phyloP scores from a whole-genome alignment of 1,140 invertebrate genomes.

The Pseudomyrmex cubaensis region DNA sequence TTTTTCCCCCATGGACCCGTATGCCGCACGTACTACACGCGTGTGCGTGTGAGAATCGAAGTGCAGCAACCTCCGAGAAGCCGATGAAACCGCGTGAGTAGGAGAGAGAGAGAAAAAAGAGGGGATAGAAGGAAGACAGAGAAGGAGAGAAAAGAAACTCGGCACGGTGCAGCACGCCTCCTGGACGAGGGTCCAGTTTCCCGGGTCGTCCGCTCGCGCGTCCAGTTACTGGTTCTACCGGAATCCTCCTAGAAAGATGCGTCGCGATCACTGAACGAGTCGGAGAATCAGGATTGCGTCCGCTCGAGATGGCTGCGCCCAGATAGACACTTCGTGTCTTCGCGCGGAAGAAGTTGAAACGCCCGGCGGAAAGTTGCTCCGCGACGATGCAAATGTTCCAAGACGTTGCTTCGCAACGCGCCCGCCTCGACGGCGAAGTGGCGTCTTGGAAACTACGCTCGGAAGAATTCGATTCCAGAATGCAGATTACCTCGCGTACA shows the following conservation, averaged over 20 bases:
- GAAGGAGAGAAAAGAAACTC: constrained; percentile 50
- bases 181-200: constrained; percentile 72
- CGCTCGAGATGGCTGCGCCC: constrained; percentile 34
- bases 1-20: neutral
- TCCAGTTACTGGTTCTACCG: constrained; percentile 75
- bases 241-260: constrained; percentile 71
- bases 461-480: constrained; percentile 58
- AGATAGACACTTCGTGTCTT: constrained; percentile 34
- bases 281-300: constrained; percentile 63
- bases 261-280: constrained; percentile 55
- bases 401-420: constrained; percentile 44
- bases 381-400: constrained; percentile 52
- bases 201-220: constrained; percentile 69
- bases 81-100: constrained; percentile 31
- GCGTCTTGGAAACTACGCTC: constrained; percentile 48
- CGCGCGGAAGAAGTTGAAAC: constrained; percentile 41
- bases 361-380: constrained; percentile 50
- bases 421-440: constrained; percentile 28
- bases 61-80: constrained; percentile 76
- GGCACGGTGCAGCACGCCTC: constrained; percentile 54
- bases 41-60: constrained; percentile 66
- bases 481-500: constrained; percentile 47
- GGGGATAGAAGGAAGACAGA: neutral
- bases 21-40: neutral
- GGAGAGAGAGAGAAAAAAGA: constrained; percentile 10